Evolutionary conservation across 2,888 invertebrate genomes (phyloP).

Genomic region (Papilio gigon): DNA sequence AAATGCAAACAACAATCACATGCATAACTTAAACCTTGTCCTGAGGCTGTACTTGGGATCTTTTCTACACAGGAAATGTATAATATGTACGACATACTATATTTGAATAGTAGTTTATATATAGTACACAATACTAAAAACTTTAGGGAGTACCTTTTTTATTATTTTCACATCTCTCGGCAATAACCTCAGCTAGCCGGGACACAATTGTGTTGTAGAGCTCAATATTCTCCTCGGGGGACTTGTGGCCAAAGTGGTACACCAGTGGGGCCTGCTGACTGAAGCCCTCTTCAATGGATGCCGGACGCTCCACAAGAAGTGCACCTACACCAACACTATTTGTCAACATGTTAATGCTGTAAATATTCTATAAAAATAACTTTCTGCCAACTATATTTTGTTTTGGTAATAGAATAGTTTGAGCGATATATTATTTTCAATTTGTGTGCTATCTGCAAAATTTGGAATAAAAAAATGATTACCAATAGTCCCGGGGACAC

Average conservation of each 20-base stretch:
- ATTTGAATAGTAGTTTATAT: too few species aligned
- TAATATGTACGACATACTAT: too few species aligned
- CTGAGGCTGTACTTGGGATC: too few species aligned
- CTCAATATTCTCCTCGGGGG: constrained; percentile 88
- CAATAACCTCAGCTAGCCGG: constrained; percentile 92
- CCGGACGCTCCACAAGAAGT: constrained; percentile 94
- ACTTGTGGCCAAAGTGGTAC: constrained; percentile 95
- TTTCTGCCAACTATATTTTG: too few species aligned
- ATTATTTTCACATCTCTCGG: constrained; percentile 92
- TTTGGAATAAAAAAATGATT: constrained; percentile 44
- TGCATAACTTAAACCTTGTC: too few species aligned
- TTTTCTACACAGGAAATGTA: too few species aligned
- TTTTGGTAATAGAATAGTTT: too few species aligned
- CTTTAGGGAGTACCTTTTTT: constrained; percentile 92
- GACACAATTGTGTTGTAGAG: constrained; percentile 92
- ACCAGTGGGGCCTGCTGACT: constrained; percentile 95
- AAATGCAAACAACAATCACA: neutral
- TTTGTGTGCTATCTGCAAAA: too few species aligned
- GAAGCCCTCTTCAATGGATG: constrained; percentile 97
- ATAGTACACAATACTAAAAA: too few species aligned
- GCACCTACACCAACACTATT: constrained; percentile 84
- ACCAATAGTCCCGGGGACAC: constrained; percentile 96
- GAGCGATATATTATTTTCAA: too few species aligned
- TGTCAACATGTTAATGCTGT: too few species aligned
- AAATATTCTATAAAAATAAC: too few species aligned